Evolutionary conservation across 2,888 invertebrate genomes (phyloP), one percentile per base, ranked within the genome.

Genomic region (Gnatocerus cornutus): DNA sequence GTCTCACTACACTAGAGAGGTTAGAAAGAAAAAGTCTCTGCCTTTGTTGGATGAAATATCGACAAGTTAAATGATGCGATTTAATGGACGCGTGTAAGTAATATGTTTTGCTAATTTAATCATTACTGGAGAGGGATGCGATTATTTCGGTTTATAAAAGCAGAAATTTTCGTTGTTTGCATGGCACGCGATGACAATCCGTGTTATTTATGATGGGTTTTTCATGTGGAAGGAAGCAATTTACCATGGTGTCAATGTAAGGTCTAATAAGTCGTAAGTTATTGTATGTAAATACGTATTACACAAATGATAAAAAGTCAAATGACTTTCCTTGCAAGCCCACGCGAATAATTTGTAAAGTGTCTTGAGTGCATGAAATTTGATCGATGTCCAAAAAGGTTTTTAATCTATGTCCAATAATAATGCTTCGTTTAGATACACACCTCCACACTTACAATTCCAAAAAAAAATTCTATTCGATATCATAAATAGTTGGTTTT

Each of bases 101-200:
- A 78, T 78, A 75, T 74, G 74, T 78, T 78, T 76, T 69, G 72
- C 76, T 75, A 77, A 77, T 78, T 77, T 74, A 71, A 76, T 77
- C 74, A 75, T 75, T 68, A 50, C 71, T 43, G 14, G 46, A 27
- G 62, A 53, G 56, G 68, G 68, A 62, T 69, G 67, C 52, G n/a
- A 69, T 58, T 53, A 43, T 62, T 56, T 58, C 41, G 39, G 53
- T 10, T 8, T 30, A 37, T 9, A 45, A 9, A 14, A 33, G 39
- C 21, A 14, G 50, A 39, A 50, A 41, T 53, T 50, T 16, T 27
- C 27, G 13, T 64, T 45, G 53, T 64, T n/a, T 29, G 13, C 14
- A 33, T 27, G 14, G 16, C 27, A 10, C 12, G 9, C 58, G 46
- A 14, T 65, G 55, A 70, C 66, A 67, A 61, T 69, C 58, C 33